Conservation (phyloP, 2,797 vertebrate genomes). For the Notoglanidium macrostoma region DNA sequence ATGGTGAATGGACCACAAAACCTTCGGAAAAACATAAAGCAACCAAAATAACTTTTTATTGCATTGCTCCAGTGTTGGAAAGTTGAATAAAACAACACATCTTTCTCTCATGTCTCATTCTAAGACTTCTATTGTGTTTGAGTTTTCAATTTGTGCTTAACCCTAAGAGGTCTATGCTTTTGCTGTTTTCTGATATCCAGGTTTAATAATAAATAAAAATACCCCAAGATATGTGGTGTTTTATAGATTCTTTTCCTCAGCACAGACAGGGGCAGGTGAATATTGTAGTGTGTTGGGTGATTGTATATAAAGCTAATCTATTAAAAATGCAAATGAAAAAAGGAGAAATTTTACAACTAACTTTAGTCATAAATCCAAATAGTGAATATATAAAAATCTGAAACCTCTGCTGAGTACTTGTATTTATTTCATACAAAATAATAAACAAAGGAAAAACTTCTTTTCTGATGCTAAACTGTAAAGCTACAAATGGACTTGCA, state of each 20-base stretch:
- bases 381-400: neutral
- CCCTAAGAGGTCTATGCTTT: neutral
- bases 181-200: neutral
- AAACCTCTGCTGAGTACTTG: neutral
- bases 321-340: neutral
- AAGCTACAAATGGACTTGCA: neutral
- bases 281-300: neutral
- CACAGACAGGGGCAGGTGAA: neutral
- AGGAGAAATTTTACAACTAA: neutral
- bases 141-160: neutral
- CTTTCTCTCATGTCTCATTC: neutral
- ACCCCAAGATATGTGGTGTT: neutral
- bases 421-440: neutral
- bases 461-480: neutral
- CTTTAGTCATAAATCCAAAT: neutral
- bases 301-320: neutral
- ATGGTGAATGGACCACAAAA: neutral
- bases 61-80: slow-evolving; percentile 14
- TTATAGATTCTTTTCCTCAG: neutral
- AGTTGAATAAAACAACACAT: slow-evolving; percentile 7
- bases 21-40: neutral
- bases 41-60: slow-evolving; percentile 9
- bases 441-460: neutral
- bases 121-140: neutral
- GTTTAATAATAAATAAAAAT: neutral